Conservation (phyloP, 2,888 invertebrate species). For the Agonopterix heracliana region DNA sequence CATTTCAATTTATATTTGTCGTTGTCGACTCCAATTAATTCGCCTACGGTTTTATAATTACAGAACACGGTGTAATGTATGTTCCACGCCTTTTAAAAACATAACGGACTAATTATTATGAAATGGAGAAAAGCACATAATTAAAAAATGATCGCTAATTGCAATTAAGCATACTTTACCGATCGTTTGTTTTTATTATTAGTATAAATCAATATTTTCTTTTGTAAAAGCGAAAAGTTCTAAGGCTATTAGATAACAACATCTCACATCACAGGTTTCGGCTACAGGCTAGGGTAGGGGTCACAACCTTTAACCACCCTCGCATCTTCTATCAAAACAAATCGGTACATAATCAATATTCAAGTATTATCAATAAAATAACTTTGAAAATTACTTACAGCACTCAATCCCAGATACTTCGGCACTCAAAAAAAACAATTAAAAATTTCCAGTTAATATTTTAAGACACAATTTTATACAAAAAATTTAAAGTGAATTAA, state of each 20-base stretch:
- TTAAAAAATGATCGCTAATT: too few species aligned
- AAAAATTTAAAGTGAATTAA: slow-evolving; percentile 14
- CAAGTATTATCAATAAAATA: slow-evolving; percentile 7
- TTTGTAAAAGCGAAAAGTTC: too few species aligned
- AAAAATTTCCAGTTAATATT: slow-evolving; percentile 11
- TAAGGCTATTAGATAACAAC: slow-evolving; percentile 52
- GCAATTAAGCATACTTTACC: too few species aligned
- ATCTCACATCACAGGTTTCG: slow-evolving; percentile 35
- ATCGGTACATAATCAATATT: slow-evolving; percentile 48
- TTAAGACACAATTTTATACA: slow-evolving; percentile 5
- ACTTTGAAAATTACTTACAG: slow-evolving; percentile 31
- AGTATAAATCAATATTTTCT: too few species aligned
- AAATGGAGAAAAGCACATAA: too few species aligned
- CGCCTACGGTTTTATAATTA: too few species aligned
- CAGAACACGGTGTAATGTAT: too few species aligned
- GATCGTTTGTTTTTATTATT: too few species aligned
- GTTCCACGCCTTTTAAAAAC: too few species aligned
- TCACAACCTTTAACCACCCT: slow-evolving; percentile 57
- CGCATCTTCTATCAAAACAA: slow-evolving; percentile 44
- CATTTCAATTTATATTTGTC: too few species aligned
- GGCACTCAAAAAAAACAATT: slow-evolving; percentile 10
- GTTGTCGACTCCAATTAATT: too few species aligned
- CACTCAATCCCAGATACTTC: slow-evolving; percentile 21
- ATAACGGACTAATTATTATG: too few species aligned
- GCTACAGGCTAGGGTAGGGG: slow-evolving; percentile 39